These are phyloP conservation scores for Leptobrachium leishanense DNA, from an alignment of 2,113 vertebrate species.

Conservation along the genomic window DNA sequence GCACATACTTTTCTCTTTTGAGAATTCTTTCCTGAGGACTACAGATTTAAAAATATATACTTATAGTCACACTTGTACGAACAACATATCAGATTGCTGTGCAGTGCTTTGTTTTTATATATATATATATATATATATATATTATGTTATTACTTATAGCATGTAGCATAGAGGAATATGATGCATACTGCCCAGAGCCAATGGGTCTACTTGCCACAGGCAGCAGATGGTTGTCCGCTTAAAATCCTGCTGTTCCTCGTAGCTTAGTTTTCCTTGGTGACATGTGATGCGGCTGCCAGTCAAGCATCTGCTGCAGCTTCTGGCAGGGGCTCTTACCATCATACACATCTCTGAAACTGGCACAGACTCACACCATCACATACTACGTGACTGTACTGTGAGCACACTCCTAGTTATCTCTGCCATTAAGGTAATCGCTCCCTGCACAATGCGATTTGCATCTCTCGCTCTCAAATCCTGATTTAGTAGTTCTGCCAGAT, in stretches of 20 bases:
- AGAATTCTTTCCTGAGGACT: no score
- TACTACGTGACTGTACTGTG: no score
- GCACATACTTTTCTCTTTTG: no score
- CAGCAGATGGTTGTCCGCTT: constrained; percentile 27
- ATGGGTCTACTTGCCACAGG: background rate
- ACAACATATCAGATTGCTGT: no score
- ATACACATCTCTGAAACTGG: constrained; percentile 60
- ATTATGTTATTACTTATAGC: background rate
- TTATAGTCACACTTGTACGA: no score
- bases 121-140: no score
- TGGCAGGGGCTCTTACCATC: constrained; percentile 64
- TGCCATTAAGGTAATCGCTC: background rate
- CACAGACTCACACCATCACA: constrained; percentile 58
- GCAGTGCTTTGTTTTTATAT: no score
- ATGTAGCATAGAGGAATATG: background rate
- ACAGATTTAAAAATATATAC: no score
- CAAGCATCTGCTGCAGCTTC: constrained; percentile 80
- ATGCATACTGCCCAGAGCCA: background rate
- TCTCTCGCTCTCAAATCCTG: no score
- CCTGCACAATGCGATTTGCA: no score
- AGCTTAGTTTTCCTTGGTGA: constrained; percentile 14
- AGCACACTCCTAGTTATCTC: no score
- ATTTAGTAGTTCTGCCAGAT: no score
- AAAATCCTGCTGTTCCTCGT: background rate
- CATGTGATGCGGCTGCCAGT: constrained; percentile 67